A percentile compares a stretch with the other conserved stretches of the same genome.
These are phyloP conservation scores for Pogonocichla stellata DNA, from an alignment of 2,113 vertebrate species.

Conservation along the genomic window DNA sequence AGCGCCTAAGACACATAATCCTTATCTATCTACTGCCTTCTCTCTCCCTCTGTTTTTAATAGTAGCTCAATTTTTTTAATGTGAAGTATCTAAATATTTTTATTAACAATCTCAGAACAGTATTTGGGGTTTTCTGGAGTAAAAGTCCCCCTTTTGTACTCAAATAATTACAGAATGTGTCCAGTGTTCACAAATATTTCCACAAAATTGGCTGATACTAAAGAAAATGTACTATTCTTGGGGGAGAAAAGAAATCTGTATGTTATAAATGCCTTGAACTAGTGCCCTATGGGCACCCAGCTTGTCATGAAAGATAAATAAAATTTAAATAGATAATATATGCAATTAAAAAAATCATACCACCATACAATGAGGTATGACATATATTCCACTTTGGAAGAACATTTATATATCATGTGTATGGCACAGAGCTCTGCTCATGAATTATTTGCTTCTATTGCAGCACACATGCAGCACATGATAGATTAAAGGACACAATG, in stretches of 20 bases:
- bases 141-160: background rate
- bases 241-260: background rate
- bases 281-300: background rate
- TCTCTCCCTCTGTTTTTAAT: background rate
- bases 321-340: constrained; percentile 11
- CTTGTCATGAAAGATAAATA: background rate
- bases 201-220: background rate
- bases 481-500: constrained; percentile 28
- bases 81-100: background rate
- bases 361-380: background rate
- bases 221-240: background rate
- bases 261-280: background rate
- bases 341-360: background rate
- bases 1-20: background rate
- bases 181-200: background rate
- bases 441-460: constrained; percentile 37
- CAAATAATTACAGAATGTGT: rapidly evolving
- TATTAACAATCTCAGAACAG: background rate
- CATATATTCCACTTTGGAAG: background rate
- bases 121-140: background rate
- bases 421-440: background rate
- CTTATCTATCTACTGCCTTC: background rate
- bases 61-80: background rate
- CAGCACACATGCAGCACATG: background rate
- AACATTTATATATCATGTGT: background rate